Evolutionary conservation across 2,113 vertebrate genomes (phyloP), one percentile per base, ranked within the genome.

Genomic region (Peucedramus taeniatus): DNA sequence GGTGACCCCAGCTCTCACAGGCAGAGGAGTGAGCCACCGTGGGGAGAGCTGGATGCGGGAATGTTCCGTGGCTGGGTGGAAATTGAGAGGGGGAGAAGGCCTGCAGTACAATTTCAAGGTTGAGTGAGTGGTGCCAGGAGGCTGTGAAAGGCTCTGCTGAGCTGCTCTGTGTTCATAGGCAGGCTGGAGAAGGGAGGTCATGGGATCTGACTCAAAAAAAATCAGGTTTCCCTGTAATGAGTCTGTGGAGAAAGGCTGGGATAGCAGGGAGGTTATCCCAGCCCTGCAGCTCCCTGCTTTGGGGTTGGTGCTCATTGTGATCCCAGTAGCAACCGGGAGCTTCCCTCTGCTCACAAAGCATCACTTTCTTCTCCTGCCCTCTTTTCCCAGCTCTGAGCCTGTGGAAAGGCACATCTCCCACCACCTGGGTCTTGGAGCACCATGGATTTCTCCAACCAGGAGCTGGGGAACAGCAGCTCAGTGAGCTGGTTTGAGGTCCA

Each of bases 21-120:
- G 30, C 53, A 76, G 50, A 16, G 59, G 60, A 74, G 20, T 1
- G 35, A 28, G 31, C 3, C 2, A 0, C 22, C 0, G 0, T 4
- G 35, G 51, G 44, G 75, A 24, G 8, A 35, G 42, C 4, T 54
- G 78, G 60, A 45, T 66, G 68, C 8, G 17, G 76, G 51, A 65
- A 77, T 1, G 4, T 33, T 83, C 49, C 4, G 11, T 23, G n/a
- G 31, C 56, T 53, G 84, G 68, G 4, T 12, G 35, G 91, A 51
- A 92, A 90, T 86, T 9, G 80, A 74, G 83, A 51, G 24, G 71
- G 88, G 94, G 87, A 76, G 72, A 93, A 92, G 63, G 59, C 86
- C 66, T 74, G 80, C 86, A 65, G 93, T 45, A 90, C 68, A 89
- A 96, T 96, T 95, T 95, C 93, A 91, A 89, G 93, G 87, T 72